phyloP scores from a whole-genome alignment of 2,888 invertebrate genomes.

The Ochropleura plecta region DNA sequence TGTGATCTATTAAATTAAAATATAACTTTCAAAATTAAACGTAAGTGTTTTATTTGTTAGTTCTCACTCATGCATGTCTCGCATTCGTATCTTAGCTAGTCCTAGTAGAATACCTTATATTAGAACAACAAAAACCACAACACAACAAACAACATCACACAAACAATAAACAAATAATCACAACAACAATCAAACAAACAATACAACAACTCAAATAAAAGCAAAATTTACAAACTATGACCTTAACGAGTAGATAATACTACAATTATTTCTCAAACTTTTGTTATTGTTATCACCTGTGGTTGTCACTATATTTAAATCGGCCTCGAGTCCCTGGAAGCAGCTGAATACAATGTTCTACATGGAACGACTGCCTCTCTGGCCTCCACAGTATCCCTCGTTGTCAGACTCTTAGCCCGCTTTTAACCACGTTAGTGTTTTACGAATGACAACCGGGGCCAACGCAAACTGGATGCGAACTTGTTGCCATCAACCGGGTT shows the following conservation, averaged over 20 bases:
- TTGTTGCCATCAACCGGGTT: too few species aligned
- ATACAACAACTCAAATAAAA: too few species aligned
- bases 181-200: too few species aligned
- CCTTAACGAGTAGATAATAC: neutral
- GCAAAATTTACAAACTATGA: too few species aligned
- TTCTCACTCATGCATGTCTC: neutral
- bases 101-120: neutral
- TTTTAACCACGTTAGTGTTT: neutral
- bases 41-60: neutral
- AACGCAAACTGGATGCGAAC: neutral
- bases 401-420: neutral
- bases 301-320: neutral
- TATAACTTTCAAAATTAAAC: neutral
- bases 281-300: neutral
- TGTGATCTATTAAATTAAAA: neutral
- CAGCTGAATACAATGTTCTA: neutral
- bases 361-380: neutral
- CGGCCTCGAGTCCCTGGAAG: neutral
- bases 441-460: neutral
- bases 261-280: neutral
- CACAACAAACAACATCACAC: too few species aligned
- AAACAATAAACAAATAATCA: too few species aligned
- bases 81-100: neutral
- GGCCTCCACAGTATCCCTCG: neutral
- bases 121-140: too few species aligned